Evolutionary conservation across 37 sponge, comb jelly and placozoan genomes (phyloP), one percentile per base, ranked within the genome.

Genomic region (Mnemiopsis leidyi): DNA sequence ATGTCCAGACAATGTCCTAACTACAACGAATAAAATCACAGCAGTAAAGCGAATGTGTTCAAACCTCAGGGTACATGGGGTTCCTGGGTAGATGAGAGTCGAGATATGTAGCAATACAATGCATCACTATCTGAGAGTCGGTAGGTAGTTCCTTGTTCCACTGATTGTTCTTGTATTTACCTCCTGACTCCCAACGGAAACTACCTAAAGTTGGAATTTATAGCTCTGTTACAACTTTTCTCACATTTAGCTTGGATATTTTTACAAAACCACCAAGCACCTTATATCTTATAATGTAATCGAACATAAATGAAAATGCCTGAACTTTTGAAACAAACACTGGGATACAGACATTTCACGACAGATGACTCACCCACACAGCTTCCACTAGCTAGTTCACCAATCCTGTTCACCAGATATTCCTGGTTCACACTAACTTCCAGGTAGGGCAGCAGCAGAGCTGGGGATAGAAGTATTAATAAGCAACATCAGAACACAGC

Each of bases 71-170:
- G 39, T 93, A 94, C 92, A 83, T 94, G 23, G 97, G 97, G 31
- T 94, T 92, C 1, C 95, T 95, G 23, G 96, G 96, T 25, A 97
- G 92, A 32, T 95, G 95, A 33, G 94, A 94, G 92, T 97, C 97
- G 95, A 97, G 40, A 82, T 97, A 97, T 23, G 94, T 92, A 38
- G 95, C 93, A 23, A 96, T 82, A 40, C 94, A 39, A 76, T 97
- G 96, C 85, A 95, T 85, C 40, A 97, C 94, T 38, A 97, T 95
- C 93, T 97, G 96, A 23, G 96, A 93, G 93, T 97, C 97, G 33
- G 93, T 96, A 5, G 97, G 97, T 33, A 96, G 92, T 92, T 96
- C 96, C 61, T 95, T 94, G 94, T 95, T 85, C 97, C 97, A 97
- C 13, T 16, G 29, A 24, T 94, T 73, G 28, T 95, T 95, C 38